Conservation (phyloP, 2,888 invertebrate genomes). For the Metellina segmentata region DNA sequence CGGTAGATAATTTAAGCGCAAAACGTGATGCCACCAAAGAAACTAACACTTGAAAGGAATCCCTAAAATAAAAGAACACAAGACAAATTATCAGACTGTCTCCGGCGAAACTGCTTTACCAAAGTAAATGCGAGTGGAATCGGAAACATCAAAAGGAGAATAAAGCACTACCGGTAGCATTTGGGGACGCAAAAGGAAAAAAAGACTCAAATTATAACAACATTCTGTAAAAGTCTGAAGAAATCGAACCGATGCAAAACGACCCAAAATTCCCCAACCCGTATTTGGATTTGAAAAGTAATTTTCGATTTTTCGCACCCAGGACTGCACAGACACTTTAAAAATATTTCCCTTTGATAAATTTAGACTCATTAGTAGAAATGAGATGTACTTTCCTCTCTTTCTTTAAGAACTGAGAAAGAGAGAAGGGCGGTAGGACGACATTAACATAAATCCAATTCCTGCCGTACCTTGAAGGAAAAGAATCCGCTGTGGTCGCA, state of each 20-base stretch:
- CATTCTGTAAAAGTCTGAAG: background rate
- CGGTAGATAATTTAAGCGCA: no score
- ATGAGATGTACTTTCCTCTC: slow-evolving; percentile 68
- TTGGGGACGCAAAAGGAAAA: background rate
- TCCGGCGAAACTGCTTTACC: no score
- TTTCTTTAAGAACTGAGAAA: background rate
- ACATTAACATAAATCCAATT: slow-evolving; percentile 75
- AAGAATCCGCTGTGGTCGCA: slow-evolving; percentile 19
- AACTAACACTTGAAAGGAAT: no score
- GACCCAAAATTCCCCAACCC: background rate
- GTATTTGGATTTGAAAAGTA: background rate
- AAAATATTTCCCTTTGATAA: slow-evolving; percentile 76
- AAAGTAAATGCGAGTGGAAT: no score
- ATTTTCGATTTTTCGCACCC: slow-evolving; percentile 50
- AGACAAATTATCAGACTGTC: no score
- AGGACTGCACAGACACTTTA: slow-evolving; percentile 37
- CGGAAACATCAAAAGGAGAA: slow-evolving; percentile 21
- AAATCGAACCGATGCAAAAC: slow-evolving; percentile 20
- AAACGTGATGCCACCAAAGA: no score
- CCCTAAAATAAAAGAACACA: no score
- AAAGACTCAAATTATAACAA: no score
- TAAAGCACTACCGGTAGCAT: background rate
- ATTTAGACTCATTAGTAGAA: slow-evolving; percentile 74
- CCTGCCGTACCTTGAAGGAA: background rate
- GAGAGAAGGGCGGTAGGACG: slow-evolving; percentile 1